These are phyloP conservation scores for Noctilio leporinus DNA, from an alignment of 2,113 vertebrate species.

Conservation along the genomic window DNA sequence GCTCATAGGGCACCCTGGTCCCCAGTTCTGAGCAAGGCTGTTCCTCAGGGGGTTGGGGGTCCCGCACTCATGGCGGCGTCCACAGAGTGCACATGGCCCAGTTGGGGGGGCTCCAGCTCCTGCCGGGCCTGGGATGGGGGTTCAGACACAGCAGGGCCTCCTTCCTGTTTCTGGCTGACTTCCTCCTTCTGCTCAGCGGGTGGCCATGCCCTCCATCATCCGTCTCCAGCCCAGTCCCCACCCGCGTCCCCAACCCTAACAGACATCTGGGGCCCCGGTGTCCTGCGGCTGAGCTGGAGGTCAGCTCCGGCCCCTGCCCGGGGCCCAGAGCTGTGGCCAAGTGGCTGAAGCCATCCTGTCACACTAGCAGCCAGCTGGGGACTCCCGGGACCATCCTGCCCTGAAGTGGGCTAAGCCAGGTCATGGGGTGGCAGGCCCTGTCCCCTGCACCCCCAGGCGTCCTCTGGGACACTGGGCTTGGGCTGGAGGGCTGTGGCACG, in stretches of 20 bases:
- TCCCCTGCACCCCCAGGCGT: accelerated
- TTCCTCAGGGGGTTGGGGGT: neutral
- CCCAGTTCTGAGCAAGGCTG: neutral
- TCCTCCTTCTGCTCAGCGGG: neutral
- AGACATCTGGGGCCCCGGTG: accelerated
- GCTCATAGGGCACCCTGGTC: neutral
- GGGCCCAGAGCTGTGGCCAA: neutral
- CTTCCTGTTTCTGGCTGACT: constrained; percentile 8
- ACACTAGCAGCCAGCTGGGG: neutral
- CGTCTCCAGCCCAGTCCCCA: neutral
- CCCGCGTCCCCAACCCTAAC: accelerated
- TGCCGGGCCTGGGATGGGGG: accelerated
- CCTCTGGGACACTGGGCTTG: neutral
- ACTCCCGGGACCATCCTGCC: accelerated
- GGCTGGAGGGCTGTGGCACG: accelerated
- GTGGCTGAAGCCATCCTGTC: accelerated
- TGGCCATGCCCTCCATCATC: accelerated
- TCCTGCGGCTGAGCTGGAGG: neutral
- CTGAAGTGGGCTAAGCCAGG: accelerated
- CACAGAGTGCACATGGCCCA: accelerated
- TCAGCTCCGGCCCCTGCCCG: neutral
- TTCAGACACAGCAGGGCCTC: neutral
- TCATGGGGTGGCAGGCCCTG: accelerated
- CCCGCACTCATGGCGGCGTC: accelerated
- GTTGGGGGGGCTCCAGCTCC: accelerated